Base-by-base conservation (phyloP, 2,797 vertebrate species). In the Poeciliopsis presidionis region DNA sequence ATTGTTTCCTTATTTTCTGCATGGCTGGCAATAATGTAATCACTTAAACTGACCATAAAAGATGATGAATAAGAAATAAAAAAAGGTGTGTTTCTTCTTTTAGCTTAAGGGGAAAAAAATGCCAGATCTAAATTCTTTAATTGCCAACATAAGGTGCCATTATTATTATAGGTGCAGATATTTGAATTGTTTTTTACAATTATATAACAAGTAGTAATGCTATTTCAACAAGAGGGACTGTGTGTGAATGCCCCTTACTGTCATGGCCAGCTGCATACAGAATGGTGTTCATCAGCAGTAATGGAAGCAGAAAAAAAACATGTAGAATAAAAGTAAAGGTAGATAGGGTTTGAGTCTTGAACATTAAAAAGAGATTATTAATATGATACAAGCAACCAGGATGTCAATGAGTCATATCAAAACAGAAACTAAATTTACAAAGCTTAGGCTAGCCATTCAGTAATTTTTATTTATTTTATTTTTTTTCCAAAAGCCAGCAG, bases 1-100 rank as follows among this genome's bases (percentile, higher is more conserved):
- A 86, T 88, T 90, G 87, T 87, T 89, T 89, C 82, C 82, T 81
- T 79, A 86, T 90, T 90, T 89, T 91, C 81, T 89, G 87, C 86
- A 73, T 84, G 89, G 72, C 70, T 45, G 45, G 45, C 63, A 72
- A 81, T 79, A 82, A 90, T 83, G 77, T 72, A 84, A 87, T 89
- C 87, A 81, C 80, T 89, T 77, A 70, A 73, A 69, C 82, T 85
- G 85, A 83, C 80, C 69, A 78, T 74, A 86, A 69, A 88, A 86
- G 78, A 85, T 92, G 90, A 89, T 93, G 82, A 77, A 89, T 83
- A 55, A 49, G 39, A 67, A 49, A 90, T 81, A 59, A 30, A 33
- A 7, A 22, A 25, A 7, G 11, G 18, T 73, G 82, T 85, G 71
- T 73, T 81, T 89, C 75, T 59, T 82, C 3, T 51, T 13, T 71